Evolutionary conservation across 2,888 invertebrate species (phyloP).

Genomic region (Agriotes lineatus): DNA sequence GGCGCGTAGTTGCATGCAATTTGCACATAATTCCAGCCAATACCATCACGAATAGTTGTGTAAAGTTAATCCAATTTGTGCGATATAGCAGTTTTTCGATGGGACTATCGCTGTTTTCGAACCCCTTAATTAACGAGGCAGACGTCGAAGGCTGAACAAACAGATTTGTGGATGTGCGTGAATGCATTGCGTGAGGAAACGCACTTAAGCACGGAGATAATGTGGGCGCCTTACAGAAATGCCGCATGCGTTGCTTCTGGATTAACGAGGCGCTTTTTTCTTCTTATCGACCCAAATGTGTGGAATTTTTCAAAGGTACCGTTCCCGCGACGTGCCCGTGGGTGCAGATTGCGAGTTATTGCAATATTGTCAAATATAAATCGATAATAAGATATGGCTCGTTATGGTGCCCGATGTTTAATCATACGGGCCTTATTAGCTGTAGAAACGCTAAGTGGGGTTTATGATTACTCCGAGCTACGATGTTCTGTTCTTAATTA

Average conservation of each 20-base stretch:
- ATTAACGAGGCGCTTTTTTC: constrained; percentile 25
- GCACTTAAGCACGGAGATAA: constrained; percentile 39
- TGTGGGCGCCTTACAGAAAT: constrained; percentile 39
- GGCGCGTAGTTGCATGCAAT: constrained; percentile 23
- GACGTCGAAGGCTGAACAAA: constrained; percentile 35
- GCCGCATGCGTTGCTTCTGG: constrained; percentile 39
- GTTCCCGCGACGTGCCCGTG: constrained; percentile 12
- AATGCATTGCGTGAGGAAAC: constrained; percentile 39
- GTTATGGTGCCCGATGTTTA: neutral
- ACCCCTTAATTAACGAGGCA: constrained; percentile 33
- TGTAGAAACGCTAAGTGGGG: neutral
- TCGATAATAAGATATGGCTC: constrained; percentile 5
- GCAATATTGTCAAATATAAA: constrained; percentile 11
- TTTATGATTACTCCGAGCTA: constrained; percentile 6
- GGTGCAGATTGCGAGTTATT: constrained; percentile 22
- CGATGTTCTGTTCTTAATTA: constrained; percentile 8
- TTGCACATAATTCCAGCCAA: constrained; percentile 9
- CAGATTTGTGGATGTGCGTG: constrained; percentile 41
- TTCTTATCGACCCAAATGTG: constrained; percentile 14
- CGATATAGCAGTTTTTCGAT: constrained; percentile 32
- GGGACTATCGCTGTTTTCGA: constrained; percentile 22
- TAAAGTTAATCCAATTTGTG: constrained; percentile 34
- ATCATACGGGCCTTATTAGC: constrained; percentile 9
- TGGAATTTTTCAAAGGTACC: constrained; percentile 23
- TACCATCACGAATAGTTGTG: constrained; percentile 11